Evolutionary conservation across 23 tunicate species (phyloP).

Genomic region (Ciona savignyi): DNA sequence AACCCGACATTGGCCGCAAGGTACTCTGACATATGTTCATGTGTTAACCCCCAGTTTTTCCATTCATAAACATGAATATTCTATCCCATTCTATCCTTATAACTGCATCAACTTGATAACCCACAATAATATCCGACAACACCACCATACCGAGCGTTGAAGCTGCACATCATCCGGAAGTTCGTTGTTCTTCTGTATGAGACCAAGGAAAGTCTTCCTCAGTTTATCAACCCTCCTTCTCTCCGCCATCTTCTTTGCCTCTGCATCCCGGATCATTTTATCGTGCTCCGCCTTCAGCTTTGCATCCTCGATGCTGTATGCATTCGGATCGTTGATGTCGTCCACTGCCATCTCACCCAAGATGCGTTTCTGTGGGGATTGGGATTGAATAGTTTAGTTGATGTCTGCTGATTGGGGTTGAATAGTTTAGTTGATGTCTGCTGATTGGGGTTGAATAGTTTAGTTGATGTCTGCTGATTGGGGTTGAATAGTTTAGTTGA

Average conservation of each 20-base stretch:
- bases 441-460: too few species aligned
- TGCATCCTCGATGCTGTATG: conserved; percentile 95
- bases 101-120: too few species aligned
- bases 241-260: conserved; percentile 68
- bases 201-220: conserved; percentile 35
- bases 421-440: too few species aligned
- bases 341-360: conserved; percentile 21
- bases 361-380: conserved; percentile 20
- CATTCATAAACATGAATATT: too few species aligned
- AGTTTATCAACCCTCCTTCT: conserved; percentile 56
- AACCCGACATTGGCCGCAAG: too few species aligned
- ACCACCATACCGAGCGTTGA: conserved; percentile 45
- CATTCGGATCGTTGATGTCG: conserved; percentile 83
- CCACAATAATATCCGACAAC: too few species aligned
- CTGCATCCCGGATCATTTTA: conserved; percentile 82
- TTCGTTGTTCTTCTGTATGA: conserved; percentile 56
- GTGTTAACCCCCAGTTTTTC: too few species aligned
- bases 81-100: too few species aligned
- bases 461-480: too few species aligned
- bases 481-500: too few species aligned
- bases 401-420: too few species aligned
- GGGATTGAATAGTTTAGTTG: neutral
- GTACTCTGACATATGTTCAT: too few species aligned
- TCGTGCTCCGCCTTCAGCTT: conserved; percentile 95
- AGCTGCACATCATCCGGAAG: conserved; percentile 57